phyloP scores from a whole-genome alignment of 2,797 vertebrate genomes.

The Aselliscus stoliczkanus region DNA sequence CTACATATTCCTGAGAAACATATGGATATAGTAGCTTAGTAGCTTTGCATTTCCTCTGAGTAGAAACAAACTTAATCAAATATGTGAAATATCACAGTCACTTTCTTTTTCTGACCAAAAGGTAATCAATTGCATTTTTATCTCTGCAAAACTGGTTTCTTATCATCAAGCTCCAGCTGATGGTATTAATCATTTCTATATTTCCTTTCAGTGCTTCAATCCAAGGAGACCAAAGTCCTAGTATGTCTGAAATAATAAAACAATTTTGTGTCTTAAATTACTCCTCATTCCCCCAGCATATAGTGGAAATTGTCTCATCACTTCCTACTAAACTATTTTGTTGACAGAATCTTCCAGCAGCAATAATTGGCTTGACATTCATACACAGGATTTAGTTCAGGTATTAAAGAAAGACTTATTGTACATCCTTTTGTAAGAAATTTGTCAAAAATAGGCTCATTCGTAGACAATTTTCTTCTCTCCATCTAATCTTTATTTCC shows the following conservation, averaged over 20 bases:
- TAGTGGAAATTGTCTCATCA: constrained; percentile 36
- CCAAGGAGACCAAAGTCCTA: not conserved
- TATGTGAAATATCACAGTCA: not conserved
- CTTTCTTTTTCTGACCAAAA: not conserved
- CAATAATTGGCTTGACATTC: constrained; percentile 53
- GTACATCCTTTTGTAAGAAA: constrained; percentile 46
- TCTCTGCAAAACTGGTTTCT: not conserved
- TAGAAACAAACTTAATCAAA: not conserved
- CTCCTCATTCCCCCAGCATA: not conserved
- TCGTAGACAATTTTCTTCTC: constrained; percentile 40
- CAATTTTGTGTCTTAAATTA: constrained; percentile 28
- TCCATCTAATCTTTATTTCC: constrained; percentile 28
- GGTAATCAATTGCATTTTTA: not conserved
- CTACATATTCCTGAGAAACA: not conserved
- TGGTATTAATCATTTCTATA: not conserved
- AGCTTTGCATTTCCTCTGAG: not conserved
- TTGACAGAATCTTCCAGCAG: constrained; percentile 45
- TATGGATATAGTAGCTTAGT: not conserved
- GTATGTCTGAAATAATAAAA: constrained; percentile 37
- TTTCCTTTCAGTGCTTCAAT: not conserved
- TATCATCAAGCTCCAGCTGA: not conserved
- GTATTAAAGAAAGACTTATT: constrained; percentile 30
- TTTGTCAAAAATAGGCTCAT: constrained; percentile 51
- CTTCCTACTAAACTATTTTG: constrained; percentile 42
- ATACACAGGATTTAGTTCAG: constrained; percentile 22